Conservation (phyloP, 2,888 invertebrate species). For the Phengaris alcon region DNA sequence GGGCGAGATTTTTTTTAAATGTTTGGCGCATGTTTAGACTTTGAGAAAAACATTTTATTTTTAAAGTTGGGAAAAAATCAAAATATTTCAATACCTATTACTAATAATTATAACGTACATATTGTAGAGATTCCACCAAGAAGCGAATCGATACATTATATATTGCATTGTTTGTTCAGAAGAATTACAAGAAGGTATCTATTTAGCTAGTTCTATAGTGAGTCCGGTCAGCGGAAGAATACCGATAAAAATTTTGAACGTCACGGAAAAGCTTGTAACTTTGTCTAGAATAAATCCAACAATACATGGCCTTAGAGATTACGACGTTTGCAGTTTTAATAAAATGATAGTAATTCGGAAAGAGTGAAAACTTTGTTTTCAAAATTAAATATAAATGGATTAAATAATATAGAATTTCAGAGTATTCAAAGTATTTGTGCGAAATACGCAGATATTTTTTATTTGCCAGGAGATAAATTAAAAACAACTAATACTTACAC, state of each 20-base stretch:
- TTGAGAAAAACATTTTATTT: constrained; percentile 26
- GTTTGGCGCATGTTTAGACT: constrained; percentile 32
- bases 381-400: constrained; percentile 26
- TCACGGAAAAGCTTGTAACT: too few species aligned
- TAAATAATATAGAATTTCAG: constrained; percentile 30
- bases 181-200: constrained; percentile 33
- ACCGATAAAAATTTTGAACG: too few species aligned
- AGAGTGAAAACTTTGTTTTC: constrained; percentile 32
- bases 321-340: too few species aligned
- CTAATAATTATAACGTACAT: constrained; percentile 8
- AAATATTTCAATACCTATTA: constrained; percentile 25
- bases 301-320: too few species aligned
- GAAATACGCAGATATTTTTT: constrained; percentile 27
- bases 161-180: constrained; percentile 33
- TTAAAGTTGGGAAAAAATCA: neutral
- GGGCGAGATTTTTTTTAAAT: constrained; percentile 33
- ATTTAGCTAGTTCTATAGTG: constrained; percentile 27
- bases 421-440: constrained; percentile 25
- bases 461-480: constrained; percentile 13
- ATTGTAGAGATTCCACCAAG: constrained; percentile 29
- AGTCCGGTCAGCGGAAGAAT: too few species aligned
- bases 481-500: too few species aligned
- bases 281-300: too few species aligned
- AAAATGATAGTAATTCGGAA: too few species aligned
- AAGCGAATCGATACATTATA: constrained; percentile 34